Conservation (phyloP, 2,888 invertebrate genomes). For the Nephrotoma guestfalica region DNA sequence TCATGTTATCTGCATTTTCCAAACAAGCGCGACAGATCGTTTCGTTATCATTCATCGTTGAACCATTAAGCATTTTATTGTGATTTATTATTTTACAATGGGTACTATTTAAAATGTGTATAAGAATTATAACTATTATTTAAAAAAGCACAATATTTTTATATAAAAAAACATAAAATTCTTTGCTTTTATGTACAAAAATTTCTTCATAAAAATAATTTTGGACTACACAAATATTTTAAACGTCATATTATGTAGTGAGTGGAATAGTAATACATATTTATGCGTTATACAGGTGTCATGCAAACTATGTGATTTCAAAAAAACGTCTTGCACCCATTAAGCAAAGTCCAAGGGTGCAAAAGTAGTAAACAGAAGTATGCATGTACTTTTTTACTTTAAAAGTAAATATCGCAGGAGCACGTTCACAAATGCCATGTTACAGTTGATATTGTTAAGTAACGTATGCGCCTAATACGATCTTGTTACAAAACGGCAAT, state of each 20-base stretch:
- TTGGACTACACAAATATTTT: background rate
- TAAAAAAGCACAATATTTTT: background rate
- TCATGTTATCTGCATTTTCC: conserved; percentile 1
- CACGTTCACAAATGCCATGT: too few species aligned
- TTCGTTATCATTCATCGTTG: background rate
- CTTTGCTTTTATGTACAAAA: background rate
- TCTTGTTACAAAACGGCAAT: too few species aligned
- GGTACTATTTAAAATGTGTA: background rate
- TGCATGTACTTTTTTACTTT: too few species aligned
- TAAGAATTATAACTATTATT: background rate
- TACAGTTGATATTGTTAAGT: too few species aligned
- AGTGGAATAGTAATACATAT: background rate
- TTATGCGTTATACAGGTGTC: background rate
- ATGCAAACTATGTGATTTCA: background rate
- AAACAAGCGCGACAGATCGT: background rate
- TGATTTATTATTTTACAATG: background rate
- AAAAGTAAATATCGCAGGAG: too few species aligned
- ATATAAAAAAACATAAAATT: background rate
- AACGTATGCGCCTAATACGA: too few species aligned
- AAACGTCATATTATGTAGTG: background rate
- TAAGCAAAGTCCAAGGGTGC: background rate
- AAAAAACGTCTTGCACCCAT: background rate
- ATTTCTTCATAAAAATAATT: background rate
- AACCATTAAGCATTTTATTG: background rate
- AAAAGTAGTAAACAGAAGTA: too few species aligned